Percentiles rank a stretch among this genome's conserved stretches.
Conservation (phyloP, 2,888 invertebrate species). For the Rhagonycha fulva region DNA sequence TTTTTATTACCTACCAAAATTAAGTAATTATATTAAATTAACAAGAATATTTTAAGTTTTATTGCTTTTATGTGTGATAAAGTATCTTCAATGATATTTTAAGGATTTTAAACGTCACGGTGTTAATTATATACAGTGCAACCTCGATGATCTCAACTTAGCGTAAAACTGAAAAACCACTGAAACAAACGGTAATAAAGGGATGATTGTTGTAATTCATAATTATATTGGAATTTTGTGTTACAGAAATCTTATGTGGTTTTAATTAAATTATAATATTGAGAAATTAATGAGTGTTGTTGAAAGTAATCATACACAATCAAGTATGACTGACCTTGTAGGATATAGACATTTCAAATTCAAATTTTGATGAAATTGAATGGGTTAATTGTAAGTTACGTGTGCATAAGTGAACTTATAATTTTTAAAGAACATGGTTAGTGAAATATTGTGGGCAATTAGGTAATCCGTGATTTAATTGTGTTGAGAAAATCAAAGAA, state of each 20-base stretch:
- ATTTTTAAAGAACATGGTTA: conserved; percentile 10
- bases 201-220: too few relatives aligned
- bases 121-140: neutral
- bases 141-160: too few relatives aligned
- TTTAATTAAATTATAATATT: neutral
- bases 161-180: too few relatives aligned
- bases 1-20: neutral
- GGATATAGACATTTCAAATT: neutral
- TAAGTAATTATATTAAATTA: neutral
- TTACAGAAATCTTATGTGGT: too few relatives aligned
- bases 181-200: too few relatives aligned
- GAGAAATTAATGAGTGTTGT: neutral
- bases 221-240: too few relatives aligned
- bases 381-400: neutral
- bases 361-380: neutral
- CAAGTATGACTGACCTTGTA: neutral
- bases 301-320: neutral
- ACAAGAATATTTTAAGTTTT: neutral
- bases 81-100: neutral
- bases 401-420: neutral
- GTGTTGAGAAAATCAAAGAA: conserved; percentile 30
- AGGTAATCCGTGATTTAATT: conserved; percentile 27
- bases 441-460: conserved; percentile 22
- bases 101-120: neutral
- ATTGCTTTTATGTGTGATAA: neutral